Evolutionary conservation across 2,113 vertebrate genomes (phyloP).

Genomic region (Spea bombifrons): DNA sequence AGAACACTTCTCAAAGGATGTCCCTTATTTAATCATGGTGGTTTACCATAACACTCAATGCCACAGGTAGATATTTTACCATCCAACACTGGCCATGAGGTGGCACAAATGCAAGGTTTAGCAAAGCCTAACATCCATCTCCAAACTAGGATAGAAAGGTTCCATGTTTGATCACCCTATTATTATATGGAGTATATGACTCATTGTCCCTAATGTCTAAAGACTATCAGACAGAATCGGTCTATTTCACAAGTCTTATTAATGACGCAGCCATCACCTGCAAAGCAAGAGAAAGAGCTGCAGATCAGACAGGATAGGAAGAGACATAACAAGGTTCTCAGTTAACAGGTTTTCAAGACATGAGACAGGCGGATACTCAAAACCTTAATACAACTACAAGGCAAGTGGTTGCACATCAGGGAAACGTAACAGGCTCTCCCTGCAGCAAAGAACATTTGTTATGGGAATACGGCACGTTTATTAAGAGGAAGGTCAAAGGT

Average conservation of each 20-base stretch:
- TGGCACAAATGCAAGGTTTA: no score
- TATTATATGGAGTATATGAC: no score
- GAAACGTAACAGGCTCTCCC: neutral
- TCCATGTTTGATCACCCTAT: no score
- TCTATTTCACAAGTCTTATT: neutral
- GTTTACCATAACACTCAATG: no score
- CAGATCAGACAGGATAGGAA: neutral
- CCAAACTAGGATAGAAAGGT: no score
- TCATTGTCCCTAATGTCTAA: no score
- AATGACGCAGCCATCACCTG: neutral
- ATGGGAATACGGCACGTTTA: constrained; percentile 11
- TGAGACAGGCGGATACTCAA: neutral
- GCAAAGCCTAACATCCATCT: no score
- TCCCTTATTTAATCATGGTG: no score
- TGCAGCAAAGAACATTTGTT: constrained; percentile 20
- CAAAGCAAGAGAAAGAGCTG: constrained; percentile 2
- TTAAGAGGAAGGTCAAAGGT: neutral
- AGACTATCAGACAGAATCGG: no score
- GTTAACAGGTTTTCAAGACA: constrained; percentile 3
- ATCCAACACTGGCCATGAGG: no score
- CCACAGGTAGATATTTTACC: no score
- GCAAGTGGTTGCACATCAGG: neutral
- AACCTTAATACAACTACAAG: constrained; percentile 11
- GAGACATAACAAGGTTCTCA: neutral
- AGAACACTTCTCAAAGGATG: no score